phyloP scores from a whole-genome alignment of 2,113 vertebrate genomes.

The Monopterus albus region DNA sequence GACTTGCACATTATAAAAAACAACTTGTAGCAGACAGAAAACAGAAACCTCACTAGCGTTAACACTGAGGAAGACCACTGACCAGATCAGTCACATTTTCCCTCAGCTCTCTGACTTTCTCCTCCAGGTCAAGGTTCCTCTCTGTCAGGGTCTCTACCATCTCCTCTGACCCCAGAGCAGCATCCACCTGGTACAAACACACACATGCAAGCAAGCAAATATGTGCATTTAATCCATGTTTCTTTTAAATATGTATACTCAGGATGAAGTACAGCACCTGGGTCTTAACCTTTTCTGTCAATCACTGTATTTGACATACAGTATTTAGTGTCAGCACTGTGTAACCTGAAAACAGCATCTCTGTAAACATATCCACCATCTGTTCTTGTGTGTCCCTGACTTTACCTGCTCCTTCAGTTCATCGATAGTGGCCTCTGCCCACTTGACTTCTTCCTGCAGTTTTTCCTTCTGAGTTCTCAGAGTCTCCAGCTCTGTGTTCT shows the following conservation, averaged over 20 bases:
- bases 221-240: background rate
- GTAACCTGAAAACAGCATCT: no score
- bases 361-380: no score
- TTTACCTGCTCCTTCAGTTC: slow-evolving; percentile 97
- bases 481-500: slow-evolving; percentile 91
- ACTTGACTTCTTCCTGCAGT: slow-evolving; percentile 89
- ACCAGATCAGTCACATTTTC: slow-evolving; percentile 81
- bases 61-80: no score
- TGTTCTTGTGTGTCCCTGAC: background rate
- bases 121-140: slow-evolving; percentile 94
- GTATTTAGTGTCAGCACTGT: no score
- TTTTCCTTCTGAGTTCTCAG: slow-evolving; percentile 93
- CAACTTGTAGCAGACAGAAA: background rate
- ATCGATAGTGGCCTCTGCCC: slow-evolving; percentile 91
- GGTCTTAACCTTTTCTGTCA: no score
- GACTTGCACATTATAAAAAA: no score
- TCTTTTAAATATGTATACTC: background rate
- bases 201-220: background rate
- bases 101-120: slow-evolving; percentile 94
- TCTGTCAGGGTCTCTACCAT: slow-evolving; percentile 98
- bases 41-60: no score
- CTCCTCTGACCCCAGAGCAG: slow-evolving; percentile 95
- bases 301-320: no score
- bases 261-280: background rate
- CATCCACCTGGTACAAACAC: slow-evolving; percentile 87